Percentiles rank a stretch among this genome's conserved stretches.
Conservation (phyloP, 2,113 vertebrate genomes). For the Mesocricetus auratus region DNA sequence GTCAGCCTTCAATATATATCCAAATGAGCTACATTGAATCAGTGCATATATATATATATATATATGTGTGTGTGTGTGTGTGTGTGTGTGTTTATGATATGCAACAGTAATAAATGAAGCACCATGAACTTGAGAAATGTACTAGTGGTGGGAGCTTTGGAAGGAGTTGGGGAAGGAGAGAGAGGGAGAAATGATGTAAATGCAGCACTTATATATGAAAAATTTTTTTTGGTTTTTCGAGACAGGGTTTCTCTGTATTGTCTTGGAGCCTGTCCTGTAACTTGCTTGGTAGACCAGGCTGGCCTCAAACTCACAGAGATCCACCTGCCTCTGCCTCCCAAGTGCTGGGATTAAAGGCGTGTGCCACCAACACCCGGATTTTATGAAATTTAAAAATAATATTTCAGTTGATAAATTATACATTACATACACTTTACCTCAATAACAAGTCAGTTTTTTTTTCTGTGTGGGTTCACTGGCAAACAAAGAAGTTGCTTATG, state of each 20-base stretch:
- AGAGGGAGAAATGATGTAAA: background rate
- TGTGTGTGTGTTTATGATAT: no score
- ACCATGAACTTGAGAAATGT: background rate
- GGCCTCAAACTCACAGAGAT: no score
- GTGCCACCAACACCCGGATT: no score
- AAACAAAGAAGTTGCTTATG: background rate
- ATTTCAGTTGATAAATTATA: background rate
- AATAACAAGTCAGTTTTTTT: background rate
- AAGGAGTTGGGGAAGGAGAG: background rate
- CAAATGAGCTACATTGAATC: background rate
- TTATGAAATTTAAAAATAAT: background rate
- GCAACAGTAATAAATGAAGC: background rate
- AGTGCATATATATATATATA: background rate
- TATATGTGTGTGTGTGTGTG: background rate
- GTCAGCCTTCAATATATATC: background rate
- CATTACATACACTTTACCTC: background rate
- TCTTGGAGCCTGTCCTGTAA: no score
- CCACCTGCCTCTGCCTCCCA: no score
- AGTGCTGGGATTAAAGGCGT: no score
- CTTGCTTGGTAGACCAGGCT: no score
- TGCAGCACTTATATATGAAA: background rate
- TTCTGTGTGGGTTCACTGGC: background rate
- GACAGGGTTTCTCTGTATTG: no score
- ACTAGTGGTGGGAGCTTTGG: background rate
- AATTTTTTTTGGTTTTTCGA: no score